A percentile compares a stretch with the other conserved stretches of the same genome.
Conservation (phyloP, 2,797 vertebrate species). For the Coendou prehensilis region DNA sequence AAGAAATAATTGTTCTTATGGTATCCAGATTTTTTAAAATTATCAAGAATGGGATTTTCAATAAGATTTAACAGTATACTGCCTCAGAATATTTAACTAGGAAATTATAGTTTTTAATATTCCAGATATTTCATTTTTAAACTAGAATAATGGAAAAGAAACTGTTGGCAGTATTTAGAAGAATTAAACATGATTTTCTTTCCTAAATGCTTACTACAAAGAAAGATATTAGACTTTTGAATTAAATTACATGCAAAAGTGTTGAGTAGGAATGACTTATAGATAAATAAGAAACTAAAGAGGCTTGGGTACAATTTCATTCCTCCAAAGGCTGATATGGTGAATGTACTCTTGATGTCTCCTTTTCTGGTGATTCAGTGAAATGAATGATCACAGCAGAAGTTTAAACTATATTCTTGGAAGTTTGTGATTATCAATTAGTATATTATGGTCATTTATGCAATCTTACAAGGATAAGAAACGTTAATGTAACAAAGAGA, state of each 20-base stretch:
- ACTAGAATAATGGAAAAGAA: conserved; percentile 57
- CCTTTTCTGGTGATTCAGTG: conserved; percentile 55
- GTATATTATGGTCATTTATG: conserved; percentile 25
- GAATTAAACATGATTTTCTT: conserved; percentile 47
- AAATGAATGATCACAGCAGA: not conserved
- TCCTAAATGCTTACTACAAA: conserved; percentile 16
- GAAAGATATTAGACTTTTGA: conserved; percentile 41
- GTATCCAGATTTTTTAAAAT: conserved; percentile 50
- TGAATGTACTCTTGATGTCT: conserved; percentile 29
- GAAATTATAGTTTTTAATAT: conserved; percentile 64
- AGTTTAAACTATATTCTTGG: conserved; percentile 45
- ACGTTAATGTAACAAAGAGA: not conserved
- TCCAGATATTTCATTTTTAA: conserved; percentile 57
- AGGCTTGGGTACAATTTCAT: not conserved
- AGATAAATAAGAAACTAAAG: conserved; percentile 40
- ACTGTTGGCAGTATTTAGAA: conserved; percentile 45
- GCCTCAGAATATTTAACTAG: conserved; percentile 60
- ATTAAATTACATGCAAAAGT: not conserved
- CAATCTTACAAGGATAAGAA: conserved; percentile 28
- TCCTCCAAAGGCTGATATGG: not conserved
- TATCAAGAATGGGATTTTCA: conserved; percentile 35
- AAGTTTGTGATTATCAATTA: conserved; percentile 5
- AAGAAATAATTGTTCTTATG: conserved; percentile 66
- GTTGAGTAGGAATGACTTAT: conserved; percentile 26
- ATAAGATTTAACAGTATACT: conserved; percentile 34